A percentile compares a stretch with the other conserved stretches of the same genome.
Evolutionary conservation across 2,113 vertebrate genomes (phyloP).

Genomic region (Vicugna pacos): DNA sequence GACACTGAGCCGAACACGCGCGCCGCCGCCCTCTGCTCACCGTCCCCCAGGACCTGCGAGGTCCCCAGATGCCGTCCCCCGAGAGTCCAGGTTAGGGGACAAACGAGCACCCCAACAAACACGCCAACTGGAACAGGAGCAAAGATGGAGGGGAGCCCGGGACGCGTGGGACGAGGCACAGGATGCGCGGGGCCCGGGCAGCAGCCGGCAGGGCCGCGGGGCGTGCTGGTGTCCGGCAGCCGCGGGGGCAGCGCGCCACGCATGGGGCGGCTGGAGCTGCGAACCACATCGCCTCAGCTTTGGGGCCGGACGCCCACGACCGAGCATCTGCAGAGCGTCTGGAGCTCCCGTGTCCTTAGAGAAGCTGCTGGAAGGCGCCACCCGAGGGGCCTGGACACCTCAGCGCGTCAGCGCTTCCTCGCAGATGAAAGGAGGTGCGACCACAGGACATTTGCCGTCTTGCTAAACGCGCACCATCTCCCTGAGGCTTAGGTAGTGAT

Average conservation of each 20-base stretch:
- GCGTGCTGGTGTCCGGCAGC: no score
- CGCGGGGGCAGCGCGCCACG: neutral
- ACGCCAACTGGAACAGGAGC: neutral
- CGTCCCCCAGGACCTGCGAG: no score
- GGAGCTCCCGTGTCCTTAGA: no score
- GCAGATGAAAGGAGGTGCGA: neutral
- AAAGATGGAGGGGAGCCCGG: rapidly evolving
- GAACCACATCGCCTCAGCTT: rapidly evolving
- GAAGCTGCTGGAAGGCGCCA: no score
- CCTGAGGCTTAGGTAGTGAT: rapidly evolving
- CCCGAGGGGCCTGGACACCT: rapidly evolving
- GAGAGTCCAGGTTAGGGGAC: rapidly evolving
- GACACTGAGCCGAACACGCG: no score
- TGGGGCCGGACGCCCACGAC: neutral
- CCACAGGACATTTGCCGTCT: neutral
- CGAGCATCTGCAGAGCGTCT: no score
- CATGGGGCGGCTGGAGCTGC: rapidly evolving
- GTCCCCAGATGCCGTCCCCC: neutral
- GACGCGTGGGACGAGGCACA: no score
- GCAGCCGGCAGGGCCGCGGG: neutral
- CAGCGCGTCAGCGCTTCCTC: rapidly evolving
- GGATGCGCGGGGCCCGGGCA: rapidly evolving
- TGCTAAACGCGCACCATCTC: neutral
- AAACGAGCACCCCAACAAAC: rapidly evolving
- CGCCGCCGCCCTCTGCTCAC: neutral